Evolutionary conservation across 1,140 invertebrate species (phyloP).

Genomic region (Drosophila azteca): DNA sequence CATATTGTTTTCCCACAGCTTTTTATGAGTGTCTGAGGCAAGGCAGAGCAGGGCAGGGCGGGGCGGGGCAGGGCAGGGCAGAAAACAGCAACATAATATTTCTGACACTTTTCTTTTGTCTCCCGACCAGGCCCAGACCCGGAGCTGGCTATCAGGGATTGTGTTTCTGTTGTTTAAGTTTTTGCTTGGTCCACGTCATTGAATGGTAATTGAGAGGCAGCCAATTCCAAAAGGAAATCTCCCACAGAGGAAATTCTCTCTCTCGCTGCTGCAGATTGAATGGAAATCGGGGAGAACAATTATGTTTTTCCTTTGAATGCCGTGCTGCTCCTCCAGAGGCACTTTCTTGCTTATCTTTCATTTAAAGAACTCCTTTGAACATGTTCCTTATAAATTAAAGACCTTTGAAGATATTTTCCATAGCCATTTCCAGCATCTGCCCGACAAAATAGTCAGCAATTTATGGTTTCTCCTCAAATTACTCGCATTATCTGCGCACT

Average conservation of each 20-base stretch:
- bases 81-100: conserved; percentile 69
- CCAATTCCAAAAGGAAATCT: no score
- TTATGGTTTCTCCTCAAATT: conserved; percentile 66
- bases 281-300: no score
- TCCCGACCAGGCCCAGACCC: conserved; percentile 8
- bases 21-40: conserved; percentile 49
- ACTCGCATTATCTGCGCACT: conserved; percentile 71
- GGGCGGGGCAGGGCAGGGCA: conserved; percentile 5
- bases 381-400: no score
- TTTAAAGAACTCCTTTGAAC: no score
- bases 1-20: conserved; percentile 68
- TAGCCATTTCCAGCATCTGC: neutral
- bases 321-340: no score
- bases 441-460: conserved; percentile 21
- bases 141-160: conserved; percentile 28
- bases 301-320: no score
- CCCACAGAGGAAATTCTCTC: no score
- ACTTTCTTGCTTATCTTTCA: no score
- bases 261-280: no score
- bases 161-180: conserved; percentile 7
- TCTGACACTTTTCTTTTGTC: conserved; percentile 56
- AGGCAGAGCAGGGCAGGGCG: no score
- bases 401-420: no score
- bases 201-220: conserved; percentile 9
- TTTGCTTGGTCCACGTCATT: neutral